These are phyloP conservation scores for Hydropsyche betteni DNA, from an alignment of 2,888 invertebrate species.

Conservation along the genomic window DNA sequence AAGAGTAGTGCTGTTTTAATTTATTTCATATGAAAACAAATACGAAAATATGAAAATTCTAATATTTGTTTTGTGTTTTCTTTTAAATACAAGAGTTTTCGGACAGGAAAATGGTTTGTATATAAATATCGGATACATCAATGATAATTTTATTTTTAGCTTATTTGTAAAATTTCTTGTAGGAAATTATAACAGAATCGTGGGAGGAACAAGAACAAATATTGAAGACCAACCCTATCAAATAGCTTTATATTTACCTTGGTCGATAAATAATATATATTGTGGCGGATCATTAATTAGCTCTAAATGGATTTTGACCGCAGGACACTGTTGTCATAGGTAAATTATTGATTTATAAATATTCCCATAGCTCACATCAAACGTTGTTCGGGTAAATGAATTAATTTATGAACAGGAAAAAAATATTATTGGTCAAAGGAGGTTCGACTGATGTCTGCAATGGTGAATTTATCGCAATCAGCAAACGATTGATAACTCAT, in stretches of 20 bases:
- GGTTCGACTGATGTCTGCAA: conserved; percentile 1
- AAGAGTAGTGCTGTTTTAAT: no score
- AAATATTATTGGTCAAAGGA: neutral
- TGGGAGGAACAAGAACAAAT: neutral
- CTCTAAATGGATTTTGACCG: conserved; percentile 28
- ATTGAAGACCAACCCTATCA: conserved; percentile 26
- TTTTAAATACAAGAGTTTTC: no score
- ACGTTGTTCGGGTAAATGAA: no score
- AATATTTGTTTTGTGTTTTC: no score
- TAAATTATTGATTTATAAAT: neutral
- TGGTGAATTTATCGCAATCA: neutral
- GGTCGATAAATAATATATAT: neutral
- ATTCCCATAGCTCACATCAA: no score
- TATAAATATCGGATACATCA: no score
- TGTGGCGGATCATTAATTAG: conserved; percentile 24
- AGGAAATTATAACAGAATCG: neutral
- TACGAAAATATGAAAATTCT: no score
- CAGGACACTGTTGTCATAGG: conserved; percentile 20
- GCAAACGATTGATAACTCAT: conserved; percentile 4
- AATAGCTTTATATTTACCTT: neutral
- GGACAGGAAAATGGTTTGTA: no score
- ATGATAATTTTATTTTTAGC: no score
- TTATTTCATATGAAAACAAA: no score
- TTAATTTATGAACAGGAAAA: neutral
- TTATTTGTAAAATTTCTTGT: no score